Base-by-base conservation (phyloP, 2,888 invertebrate genomes). In the Herminia tarsipennalis region DNA sequence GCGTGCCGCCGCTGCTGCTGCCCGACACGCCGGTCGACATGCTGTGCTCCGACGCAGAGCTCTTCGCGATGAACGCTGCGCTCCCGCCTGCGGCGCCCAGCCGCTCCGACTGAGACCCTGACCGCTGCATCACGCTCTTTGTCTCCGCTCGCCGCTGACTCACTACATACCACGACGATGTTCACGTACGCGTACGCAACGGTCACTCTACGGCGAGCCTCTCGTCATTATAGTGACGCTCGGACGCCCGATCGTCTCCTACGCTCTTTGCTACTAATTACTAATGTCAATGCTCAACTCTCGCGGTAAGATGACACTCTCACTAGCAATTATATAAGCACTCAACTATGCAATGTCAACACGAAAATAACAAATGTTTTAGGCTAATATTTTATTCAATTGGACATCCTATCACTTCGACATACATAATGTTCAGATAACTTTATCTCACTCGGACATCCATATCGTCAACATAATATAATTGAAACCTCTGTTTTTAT, bases 71-170 rank as follows among this genome's bases (percentile, higher is more conserved):
- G 66, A 87, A 90, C 14, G 77, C 66, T 35, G 61, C 68, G 54
- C 78, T 77, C 36, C 78, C 81, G 50, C 56, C 77, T 46, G 79
- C 81, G 67, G 66, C 84, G 63, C 81, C 90, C 73, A 93, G 86
- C 81, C 93, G 83, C 53, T 93, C 92, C 42, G 93, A 86, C 74
- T 93, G 93, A 41, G 93, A 93, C 64, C 89, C 93, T 55, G 93
- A 93, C 61, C 93, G 88, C 71, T 90, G 89, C 90, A 91, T 90
- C 50, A 16, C 39, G 44, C 65, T 64, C 42, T 50, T 46, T 52
- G 51, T 63, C 39, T 54, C 16, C 29, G 33, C 27, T 36, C 28
- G 10, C 21, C 62, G 43, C 51, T 46, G 28, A 57, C 56, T 58
- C 61, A 72, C 78, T 74, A 77, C 76, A 77, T 77, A 54, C 50